Conservation (phyloP, 2,797 vertebrate species). For the Hypotaenidia philippensis region DNA sequence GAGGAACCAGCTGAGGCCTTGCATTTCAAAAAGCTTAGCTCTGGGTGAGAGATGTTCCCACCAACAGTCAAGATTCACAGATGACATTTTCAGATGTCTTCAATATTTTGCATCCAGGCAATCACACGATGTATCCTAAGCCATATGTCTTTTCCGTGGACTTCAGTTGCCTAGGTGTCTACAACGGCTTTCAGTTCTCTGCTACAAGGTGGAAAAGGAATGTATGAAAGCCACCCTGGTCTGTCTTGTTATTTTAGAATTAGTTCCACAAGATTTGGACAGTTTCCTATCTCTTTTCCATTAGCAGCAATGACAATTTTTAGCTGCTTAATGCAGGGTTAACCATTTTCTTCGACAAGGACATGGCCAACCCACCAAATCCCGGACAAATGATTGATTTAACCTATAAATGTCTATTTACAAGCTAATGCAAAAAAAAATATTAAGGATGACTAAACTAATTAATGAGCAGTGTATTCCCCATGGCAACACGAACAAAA, state of each 20-base stretch:
- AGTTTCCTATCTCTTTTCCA: conserved; percentile 27
- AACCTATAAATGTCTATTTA: conserved; percentile 41
- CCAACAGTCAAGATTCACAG: conserved; percentile 47
- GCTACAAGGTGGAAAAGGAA: not conserved
- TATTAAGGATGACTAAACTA: conserved; percentile 28
- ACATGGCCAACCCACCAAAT: conserved; percentile 1
- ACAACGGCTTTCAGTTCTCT: not conserved
- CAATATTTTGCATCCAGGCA: conserved; percentile 20
- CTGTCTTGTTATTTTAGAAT: conserved; percentile 35
- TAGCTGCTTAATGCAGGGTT: conserved; percentile 37
- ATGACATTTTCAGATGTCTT: conserved; percentile 71
- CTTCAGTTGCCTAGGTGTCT: conserved; percentile 21
- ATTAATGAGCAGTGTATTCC: conserved; percentile 45
- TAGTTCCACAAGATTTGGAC: not conserved
- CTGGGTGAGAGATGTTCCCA: conserved; percentile 61
- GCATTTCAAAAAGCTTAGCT: conserved; percentile 59
- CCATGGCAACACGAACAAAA: conserved; percentile 7
- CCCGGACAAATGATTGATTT: conserved; percentile 57
- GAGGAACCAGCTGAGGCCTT: conserved; percentile 64
- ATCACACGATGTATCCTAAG: not conserved
- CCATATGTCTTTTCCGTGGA: conserved; percentile 37
- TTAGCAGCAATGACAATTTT: conserved; percentile 45
- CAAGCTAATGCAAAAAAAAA: conserved; percentile 35
- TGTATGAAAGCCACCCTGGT: not conserved
- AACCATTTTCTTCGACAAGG: conserved; percentile 23